Evolutionary conservation across 2,797 vertebrate genomes (phyloP).

Genomic region (Microcaecilia unicolor): DNA sequence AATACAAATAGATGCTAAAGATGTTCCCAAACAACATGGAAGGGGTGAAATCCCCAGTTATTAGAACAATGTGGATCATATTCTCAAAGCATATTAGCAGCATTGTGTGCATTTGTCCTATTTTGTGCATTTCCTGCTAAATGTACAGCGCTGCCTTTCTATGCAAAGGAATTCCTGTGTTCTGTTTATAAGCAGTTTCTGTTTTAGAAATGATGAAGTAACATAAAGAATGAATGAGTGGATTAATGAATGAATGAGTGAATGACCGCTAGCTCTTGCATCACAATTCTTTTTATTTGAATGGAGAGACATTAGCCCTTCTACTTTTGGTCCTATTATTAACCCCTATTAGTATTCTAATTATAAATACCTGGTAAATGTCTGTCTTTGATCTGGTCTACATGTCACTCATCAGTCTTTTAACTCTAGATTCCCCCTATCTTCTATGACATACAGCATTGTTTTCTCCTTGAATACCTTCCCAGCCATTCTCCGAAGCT

Average conservation of each 20-base stretch:
- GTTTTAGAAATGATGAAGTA: constrained; percentile 8
- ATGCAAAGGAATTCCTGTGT: constrained; percentile 15
- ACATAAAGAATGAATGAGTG: constrained; percentile 6
- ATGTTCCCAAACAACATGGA: no score
- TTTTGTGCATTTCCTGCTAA: constrained; percentile 16
- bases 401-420: constrained; percentile 60
- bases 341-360: constrained; percentile 50
- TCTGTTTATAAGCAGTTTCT: not conserved
- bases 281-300: not conserved
- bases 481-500: constrained; percentile 50
- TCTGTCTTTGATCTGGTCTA: constrained; percentile 55
- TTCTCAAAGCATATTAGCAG: constrained; percentile 3
- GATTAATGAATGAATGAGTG: not conserved
- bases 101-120: constrained; percentile 18
- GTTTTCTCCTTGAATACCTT: constrained; percentile 52
- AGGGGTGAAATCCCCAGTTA: no score
- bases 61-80: not conserved
- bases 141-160: no score
- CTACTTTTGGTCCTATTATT: constrained; percentile 40
- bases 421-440: constrained; percentile 45
- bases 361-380: constrained; percentile 55
- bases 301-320: constrained; percentile 10
- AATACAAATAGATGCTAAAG: no score
- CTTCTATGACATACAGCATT: constrained; percentile 55
- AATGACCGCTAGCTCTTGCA: constrained; percentile 15